Percentiles rank a stretch among this genome's conserved stretches.
Conservation (phyloP, 2,797 vertebrate genomes). For the Dryobates pubescens region DNA sequence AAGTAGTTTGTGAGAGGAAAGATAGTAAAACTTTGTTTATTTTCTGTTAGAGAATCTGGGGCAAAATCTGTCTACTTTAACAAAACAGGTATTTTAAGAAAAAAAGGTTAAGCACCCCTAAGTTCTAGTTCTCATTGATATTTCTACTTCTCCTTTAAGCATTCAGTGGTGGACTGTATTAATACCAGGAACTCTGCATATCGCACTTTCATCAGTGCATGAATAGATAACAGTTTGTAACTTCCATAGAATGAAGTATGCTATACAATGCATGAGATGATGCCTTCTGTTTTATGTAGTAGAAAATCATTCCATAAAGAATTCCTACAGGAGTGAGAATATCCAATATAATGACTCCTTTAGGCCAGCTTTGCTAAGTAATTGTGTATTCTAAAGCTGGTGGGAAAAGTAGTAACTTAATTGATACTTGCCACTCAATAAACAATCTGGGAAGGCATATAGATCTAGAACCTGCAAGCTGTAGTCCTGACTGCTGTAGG, state of each 20-base stretch:
- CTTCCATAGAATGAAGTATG: neutral
- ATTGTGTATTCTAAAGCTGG: neutral
- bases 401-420: neutral
- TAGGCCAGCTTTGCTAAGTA: neutral
- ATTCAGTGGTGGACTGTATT: neutral
- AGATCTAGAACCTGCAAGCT: neutral
- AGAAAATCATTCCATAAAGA: neutral
- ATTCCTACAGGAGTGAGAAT: neutral
- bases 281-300: neutral
- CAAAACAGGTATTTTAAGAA: neutral
- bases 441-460: accelerated
- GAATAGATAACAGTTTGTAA: neutral
- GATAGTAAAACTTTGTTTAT: neutral
- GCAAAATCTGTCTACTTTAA: neutral
- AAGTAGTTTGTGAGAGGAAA: neutral
- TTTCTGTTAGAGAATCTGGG: neutral
- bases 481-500: neutral
- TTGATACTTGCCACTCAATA: neutral
- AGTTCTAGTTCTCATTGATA: neutral
- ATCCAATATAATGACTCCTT: neutral
- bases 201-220: neutral
- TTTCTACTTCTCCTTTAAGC: neutral
- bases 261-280: neutral
- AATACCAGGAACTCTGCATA: neutral
- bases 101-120: neutral